Conservation (phyloP, 2,797 vertebrate genomes). For the Syndactyla subalaris region DNA sequence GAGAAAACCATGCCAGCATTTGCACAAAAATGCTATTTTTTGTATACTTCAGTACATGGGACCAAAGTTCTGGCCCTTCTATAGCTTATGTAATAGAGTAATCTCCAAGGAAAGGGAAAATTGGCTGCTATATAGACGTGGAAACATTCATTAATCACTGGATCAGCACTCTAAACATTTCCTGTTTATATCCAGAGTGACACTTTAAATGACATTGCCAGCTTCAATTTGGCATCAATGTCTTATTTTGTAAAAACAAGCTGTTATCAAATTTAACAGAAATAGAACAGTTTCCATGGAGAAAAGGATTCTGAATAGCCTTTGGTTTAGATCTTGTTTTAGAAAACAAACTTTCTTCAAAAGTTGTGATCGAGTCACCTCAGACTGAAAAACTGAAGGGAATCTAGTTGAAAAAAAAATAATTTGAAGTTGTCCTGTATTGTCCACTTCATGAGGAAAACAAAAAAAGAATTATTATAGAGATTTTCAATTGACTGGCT, state of each 20-base stretch:
- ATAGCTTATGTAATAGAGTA: conserved; percentile 26
- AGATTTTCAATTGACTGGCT: conserved; percentile 2
- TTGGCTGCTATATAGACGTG: conserved; percentile 17
- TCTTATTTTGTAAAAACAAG: conserved; percentile 55
- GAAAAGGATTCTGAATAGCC: neutral
- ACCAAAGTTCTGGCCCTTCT: conserved; percentile 13
- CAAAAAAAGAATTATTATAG: neutral
- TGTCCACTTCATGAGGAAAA: neutral
- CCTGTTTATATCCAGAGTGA: conserved; percentile 68
- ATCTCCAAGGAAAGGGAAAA: conserved; percentile 56
- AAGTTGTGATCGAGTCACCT: neutral
- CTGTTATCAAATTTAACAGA: conserved; percentile 48
- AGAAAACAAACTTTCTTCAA: neutral
- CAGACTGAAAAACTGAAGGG: neutral
- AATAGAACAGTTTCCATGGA: conserved; percentile 39
- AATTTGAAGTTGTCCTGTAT: neutral
- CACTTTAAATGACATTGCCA: conserved; percentile 50
- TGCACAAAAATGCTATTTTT: conserved; percentile 28
- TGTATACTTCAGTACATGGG: neutral
- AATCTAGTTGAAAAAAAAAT: neutral
- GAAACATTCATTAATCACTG: conserved; percentile 63
- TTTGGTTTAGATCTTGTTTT: neutral
- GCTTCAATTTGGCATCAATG: conserved; percentile 14
- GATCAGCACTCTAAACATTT: conserved; percentile 65
- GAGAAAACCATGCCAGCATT: neutral